Base-by-base conservation (phyloP, 2,113 vertebrate species). In the Engraulis encrasicolus region DNA sequence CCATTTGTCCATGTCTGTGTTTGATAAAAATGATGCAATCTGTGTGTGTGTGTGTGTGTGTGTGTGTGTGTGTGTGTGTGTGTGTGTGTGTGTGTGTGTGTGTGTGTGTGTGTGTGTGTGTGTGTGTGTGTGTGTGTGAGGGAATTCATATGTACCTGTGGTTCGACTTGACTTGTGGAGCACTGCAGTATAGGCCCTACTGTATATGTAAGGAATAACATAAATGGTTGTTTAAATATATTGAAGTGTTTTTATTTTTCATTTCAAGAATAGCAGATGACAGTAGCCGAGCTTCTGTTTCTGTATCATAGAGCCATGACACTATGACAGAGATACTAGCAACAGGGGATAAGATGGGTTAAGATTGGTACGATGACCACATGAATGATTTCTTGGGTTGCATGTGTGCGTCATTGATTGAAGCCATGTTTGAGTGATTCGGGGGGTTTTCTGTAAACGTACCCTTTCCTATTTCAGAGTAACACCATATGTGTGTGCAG, bases 321-420 rank as follows among this genome's bases (percentile, higher is more conserved):
- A 78, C 52, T 11, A 36, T 20, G 79, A 9, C 5, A 15, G 82
- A 20, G 38, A 45, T 9, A 45, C 40, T 45, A 45, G 40, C 40
- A 45, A 45, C 9, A 45, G 40, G 40, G 40, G 40, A 45, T 45
- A 45, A 45, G 40, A 45, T 45, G 40, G 9, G 9, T 7, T 45
- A 66, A 58, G 54, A 84, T 80, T 71, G 45, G 14, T 79, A 15
- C 2, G 6, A n/a, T 49, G 86, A 87, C 83, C 79, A 78, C 19
- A 27, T 4, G 78, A 79, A 84, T 81, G 84, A 85, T 83, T 87
- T 48, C 82, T 85, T 54, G 83, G 86, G 80, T 85, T 82, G 71
- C 81, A 81, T 78, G 71, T 74, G 31, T 83, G 49, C 19, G 20
- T 19, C 6, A 79, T 54, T 82, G 83, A 87, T 82, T 78, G 37